These are phyloP conservation scores for Glareola pratincola DNA, from an alignment of 2,113 vertebrate genomes.

Conservation along the genomic window DNA sequence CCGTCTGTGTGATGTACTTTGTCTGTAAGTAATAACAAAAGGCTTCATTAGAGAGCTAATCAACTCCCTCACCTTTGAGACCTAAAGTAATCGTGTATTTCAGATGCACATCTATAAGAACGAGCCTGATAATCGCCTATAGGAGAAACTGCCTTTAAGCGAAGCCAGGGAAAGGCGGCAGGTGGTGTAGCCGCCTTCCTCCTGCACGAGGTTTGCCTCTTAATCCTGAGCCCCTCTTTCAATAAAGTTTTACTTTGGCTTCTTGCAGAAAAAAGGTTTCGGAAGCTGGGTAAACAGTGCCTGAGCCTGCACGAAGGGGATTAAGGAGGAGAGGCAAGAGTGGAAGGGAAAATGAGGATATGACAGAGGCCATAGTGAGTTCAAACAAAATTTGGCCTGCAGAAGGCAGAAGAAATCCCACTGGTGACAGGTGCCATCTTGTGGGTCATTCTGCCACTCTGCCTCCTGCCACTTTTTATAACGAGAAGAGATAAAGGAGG, in stretches of 20 bases:
- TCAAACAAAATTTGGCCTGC: conserved; percentile 99
- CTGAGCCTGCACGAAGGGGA: conserved; percentile 61
- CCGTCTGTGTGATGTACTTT: conserved; percentile 40
- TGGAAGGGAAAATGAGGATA: conserved; percentile 93
- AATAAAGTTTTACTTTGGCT: conserved; percentile 72
- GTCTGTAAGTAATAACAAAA: conserved; percentile 55
- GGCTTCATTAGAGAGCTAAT: conserved; percentile 58
- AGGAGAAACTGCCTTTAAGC: background rate
- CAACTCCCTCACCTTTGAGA: conserved; percentile 58
- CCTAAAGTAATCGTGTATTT: conserved; percentile 66
- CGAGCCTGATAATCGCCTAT: background rate
- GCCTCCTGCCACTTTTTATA: conserved; percentile 97
- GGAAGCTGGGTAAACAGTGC: conserved; percentile 62
- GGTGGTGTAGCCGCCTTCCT: background rate
- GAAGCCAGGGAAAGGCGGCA: background rate
- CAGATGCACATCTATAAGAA: conserved; percentile 56
- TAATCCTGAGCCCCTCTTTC: conserved; percentile 61
- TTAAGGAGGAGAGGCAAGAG: conserved; percentile 82
- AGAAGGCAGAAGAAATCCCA: conserved; percentile 90
- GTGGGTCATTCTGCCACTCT: conserved; percentile 96
- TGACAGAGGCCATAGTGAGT: conserved; percentile 93
- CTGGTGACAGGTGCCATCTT: conserved; percentile 99
- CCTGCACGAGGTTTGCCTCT: background rate
- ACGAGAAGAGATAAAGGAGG: conserved; percentile 81
- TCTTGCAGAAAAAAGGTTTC: conserved; percentile 64